These are phyloP conservation scores for Macrosiphum euphorbiae DNA, from an alignment of 2,888 invertebrate species.

Conservation along the genomic window DNA sequence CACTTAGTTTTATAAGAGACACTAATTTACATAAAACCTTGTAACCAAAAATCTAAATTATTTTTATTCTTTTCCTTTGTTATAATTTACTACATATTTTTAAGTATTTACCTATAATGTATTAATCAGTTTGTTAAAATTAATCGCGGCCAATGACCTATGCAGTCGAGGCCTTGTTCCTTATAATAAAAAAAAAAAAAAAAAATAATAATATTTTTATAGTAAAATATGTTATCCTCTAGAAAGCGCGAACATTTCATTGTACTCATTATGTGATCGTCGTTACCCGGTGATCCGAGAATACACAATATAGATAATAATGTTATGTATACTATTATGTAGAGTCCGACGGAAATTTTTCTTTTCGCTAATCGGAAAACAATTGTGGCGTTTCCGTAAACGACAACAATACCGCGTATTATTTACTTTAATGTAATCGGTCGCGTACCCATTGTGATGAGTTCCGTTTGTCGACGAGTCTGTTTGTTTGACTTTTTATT, in stretches of 20 bases:
- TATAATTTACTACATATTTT: too few species aligned
- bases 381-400: not conserved
- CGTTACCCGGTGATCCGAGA: not conserved
- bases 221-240: not conserved
- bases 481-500: not conserved
- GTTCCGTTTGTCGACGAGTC: not conserved
- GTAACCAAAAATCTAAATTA: too few species aligned
- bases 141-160: too few species aligned
- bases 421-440: not conserved
- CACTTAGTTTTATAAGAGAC: too few species aligned
- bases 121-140: too few species aligned
- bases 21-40: too few species aligned
- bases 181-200: too few species aligned
- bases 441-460: not conserved
- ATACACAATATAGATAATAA: not conserved
- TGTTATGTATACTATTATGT: not conserved
- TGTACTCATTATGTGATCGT: not conserved
- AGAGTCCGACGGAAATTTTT: not conserved
- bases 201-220: not conserved
- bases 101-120: too few species aligned
- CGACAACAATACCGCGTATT: not conserved
- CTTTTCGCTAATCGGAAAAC: not conserved
- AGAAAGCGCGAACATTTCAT: not conserved
- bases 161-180: too few species aligned
- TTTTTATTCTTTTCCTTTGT: too few species aligned